Conservation (phyloP, 2,888 invertebrate species). For the Calliopum simillimum region DNA sequence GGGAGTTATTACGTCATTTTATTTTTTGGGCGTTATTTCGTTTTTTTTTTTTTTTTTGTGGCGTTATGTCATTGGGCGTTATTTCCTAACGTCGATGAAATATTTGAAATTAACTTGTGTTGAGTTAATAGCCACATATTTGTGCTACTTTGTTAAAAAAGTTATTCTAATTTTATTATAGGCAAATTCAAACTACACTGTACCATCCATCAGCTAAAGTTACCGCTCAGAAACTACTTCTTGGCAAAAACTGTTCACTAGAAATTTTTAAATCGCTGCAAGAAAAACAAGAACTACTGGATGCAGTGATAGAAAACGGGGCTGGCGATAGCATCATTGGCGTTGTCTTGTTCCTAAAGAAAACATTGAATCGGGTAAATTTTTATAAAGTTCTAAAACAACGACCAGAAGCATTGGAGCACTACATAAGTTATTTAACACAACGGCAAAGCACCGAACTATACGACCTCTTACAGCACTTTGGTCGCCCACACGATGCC, state of each 20-base stretch:
- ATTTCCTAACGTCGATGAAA: too few relatives aligned
- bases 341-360: slow-evolving; percentile 79
- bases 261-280: slow-evolving; percentile 72
- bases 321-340: slow-evolving; percentile 80
- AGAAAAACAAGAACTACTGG: slow-evolving; percentile 78
- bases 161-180: slow-evolving; percentile 10
- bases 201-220: slow-evolving; percentile 60
- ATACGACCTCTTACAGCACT: slow-evolving; percentile 78
- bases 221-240: slow-evolving; percentile 65
- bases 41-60: too few relatives aligned
- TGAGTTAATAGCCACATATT: background rate
- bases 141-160: too few relatives aligned
- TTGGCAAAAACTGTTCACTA: slow-evolving; percentile 68
- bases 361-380: slow-evolving; percentile 78
- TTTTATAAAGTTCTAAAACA: slow-evolving; percentile 78
- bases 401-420: slow-evolving; percentile 78
- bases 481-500: slow-evolving; percentile 76
- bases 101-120: background rate
- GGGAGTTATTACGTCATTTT: too few relatives aligned
- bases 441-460: slow-evolving; percentile 74
- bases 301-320: slow-evolving; percentile 77
- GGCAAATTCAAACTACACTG: slow-evolving; percentile 59
- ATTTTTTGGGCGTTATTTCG: too few relatives aligned
- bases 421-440: slow-evolving; percentile 81
- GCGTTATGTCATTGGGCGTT: too few relatives aligned